Base-by-base conservation (phyloP, 2,797 vertebrate species). In the Pseudochromis fuscus region DNA sequence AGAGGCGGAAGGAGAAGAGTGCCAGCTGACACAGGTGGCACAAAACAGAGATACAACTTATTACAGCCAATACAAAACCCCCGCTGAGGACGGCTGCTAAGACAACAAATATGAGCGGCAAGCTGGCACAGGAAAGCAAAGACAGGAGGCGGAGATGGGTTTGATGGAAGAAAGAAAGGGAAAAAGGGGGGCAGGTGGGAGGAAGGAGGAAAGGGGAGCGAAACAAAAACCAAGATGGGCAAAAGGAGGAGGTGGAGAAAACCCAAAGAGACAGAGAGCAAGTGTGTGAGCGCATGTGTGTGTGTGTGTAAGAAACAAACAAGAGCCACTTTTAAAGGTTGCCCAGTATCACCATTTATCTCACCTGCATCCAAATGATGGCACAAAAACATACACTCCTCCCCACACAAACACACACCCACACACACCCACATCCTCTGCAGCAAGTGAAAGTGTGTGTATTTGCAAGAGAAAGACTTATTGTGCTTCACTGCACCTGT, bases 11-110 rank as follows among this genome's bases (percentile, higher is more conserved):
- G 68, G 67, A 79, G 74, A 77, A 60, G 64, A 77, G 79, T 79
- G 86, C 85, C 86, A 83, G 75, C 80, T 85, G 86, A 90, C 87
- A 85, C 81, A 87, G 87, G 86, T 90, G 88, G 90, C 87, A 79
- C 86, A 49, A 75, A 78, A 73, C 82, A 83, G 65, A 85, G 79
- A 91, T 85, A 86, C 61, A 77, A 87, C 75, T 83, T 86, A 86
- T 89, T 91, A 89, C 77, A 88, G 84, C 77, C 82, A 86, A 87
- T 83, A 87, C 69, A 75, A 83, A 82, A 82, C 51, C 77, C 80
- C 82, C 46, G 52, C 87, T 38, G 86, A 83, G 91, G 75, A 85
- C 40, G 77, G 69, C 81, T 89, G 85, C 83, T 84, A 79, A 82
- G 75, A 85, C 84, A 74, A 80, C 85, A 88, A 86, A 90, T 80